phyloP scores from a whole-genome alignment of 2,113 vertebrate genomes.

The Embiotoca jacksoni region DNA sequence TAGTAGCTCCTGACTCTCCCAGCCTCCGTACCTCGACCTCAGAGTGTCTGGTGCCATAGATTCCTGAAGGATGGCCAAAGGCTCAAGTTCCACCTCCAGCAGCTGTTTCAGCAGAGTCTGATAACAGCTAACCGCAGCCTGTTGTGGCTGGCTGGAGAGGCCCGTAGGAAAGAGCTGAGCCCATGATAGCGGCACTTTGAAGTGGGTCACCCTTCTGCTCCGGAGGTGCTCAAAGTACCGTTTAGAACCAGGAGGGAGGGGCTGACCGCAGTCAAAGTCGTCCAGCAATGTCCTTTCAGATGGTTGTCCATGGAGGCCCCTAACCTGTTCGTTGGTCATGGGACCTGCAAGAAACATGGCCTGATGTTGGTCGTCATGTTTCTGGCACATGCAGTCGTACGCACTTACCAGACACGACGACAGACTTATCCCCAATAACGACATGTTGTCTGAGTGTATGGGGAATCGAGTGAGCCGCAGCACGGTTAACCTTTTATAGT shows the following conservation, averaged over 20 bases:
- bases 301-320: background rate
- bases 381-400: conserved; percentile 2
- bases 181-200: conserved; percentile 88
- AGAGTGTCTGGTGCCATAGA: conserved; percentile 61
- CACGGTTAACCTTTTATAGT: conserved; percentile 17
- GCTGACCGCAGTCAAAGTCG: conserved; percentile 74
- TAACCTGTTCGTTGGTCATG: background rate
- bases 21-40: background rate
- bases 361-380: background rate
- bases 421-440: background rate
- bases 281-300: conserved; percentile 32
- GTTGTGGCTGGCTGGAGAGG: conserved; percentile 41
- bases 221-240: conserved; percentile 80
- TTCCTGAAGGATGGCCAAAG: conserved; percentile 85
- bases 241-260: conserved; percentile 37
- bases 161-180: conserved; percentile 80
- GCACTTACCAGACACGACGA: conserved; percentile 4
- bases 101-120: conserved; percentile 82
- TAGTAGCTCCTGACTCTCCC: conserved; percentile 54
- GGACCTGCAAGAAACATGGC: conserved; percentile 45
- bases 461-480: background rate
- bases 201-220: conserved; percentile 84
- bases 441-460: conserved; percentile 12
- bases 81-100: conserved; percentile 74
- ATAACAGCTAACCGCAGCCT: conserved; percentile 82